Conservation (phyloP, 2,888 invertebrate genomes). For the Zonitis immaculata region DNA sequence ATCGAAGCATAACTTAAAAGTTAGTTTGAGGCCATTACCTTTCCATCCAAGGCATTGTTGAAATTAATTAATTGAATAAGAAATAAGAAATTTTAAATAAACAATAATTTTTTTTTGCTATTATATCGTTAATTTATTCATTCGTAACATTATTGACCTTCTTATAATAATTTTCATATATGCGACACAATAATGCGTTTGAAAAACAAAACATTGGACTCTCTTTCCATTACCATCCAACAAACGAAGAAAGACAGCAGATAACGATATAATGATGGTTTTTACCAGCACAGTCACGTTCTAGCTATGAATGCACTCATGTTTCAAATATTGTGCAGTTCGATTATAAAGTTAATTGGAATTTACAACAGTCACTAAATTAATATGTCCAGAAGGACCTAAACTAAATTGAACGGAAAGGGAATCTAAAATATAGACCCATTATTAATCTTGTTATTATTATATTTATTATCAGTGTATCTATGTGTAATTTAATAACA, state of each 20-base stretch:
- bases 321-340: slow-evolving; percentile 23
- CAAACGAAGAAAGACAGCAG: slow-evolving; percentile 1
- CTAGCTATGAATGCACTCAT: slow-evolving; percentile 17
- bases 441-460: too few species aligned
- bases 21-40: not conserved
- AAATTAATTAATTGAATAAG: too few species aligned
- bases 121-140: not conserved
- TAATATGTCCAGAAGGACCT: slow-evolving; percentile 7
- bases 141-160: not conserved
- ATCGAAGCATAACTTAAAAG: not conserved
- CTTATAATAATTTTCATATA: too few species aligned
- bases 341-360: slow-evolving; percentile 27
- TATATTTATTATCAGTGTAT: too few species aligned
- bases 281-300: slow-evolving; percentile 28
- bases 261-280: slow-evolving; percentile 18
- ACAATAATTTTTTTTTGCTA: not conserved
- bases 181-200: not conserved
- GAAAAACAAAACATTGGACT: too few species aligned
- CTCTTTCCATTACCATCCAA: slow-evolving; percentile 17
- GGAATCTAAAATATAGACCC: not conserved
- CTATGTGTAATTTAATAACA: not conserved
- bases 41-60: not conserved
- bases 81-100: too few species aligned
- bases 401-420: not conserved
- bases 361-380: slow-evolving; percentile 15